Evolutionary conservation across 2,888 invertebrate species (phyloP).

Genomic region (Megaustenia siamemsis): DNA sequence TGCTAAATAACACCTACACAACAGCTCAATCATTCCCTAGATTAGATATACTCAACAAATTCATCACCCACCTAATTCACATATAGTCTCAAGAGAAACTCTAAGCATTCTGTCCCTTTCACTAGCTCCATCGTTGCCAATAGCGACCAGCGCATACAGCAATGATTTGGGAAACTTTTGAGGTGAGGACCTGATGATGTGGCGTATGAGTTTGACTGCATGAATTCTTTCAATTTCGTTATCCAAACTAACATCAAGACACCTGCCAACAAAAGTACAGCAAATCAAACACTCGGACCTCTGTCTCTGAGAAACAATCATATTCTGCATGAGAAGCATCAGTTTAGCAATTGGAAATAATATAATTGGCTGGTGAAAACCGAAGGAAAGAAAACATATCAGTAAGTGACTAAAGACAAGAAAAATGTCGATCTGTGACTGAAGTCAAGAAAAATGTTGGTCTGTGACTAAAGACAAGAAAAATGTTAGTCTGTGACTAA

Average conservation of each 20-base stretch:
- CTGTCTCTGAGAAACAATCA: no score
- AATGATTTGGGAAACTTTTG: constrained; percentile 87
- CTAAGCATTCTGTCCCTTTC: constrained; percentile 91
- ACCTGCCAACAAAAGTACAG: constrained; percentile 82
- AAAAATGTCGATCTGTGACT: no score
- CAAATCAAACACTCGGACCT: no score
- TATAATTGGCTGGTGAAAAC: no score
- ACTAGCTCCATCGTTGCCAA: constrained; percentile 89
- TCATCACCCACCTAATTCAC: constrained; percentile 87
- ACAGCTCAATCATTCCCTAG: neutral
- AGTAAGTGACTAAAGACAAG: no score
- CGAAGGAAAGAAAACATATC: no score
- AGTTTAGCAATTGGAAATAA: no score
- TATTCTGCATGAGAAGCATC: no score
- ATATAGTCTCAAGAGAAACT: constrained; percentile 91
- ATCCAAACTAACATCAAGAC: constrained; percentile 92
- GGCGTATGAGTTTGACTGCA: constrained; percentile 90
- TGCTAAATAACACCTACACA: neutral
- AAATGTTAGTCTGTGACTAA: no score
- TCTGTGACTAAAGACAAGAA: no score
- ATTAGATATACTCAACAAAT: neutral
- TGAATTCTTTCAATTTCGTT: constrained; percentile 91
- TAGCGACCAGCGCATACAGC: constrained; percentile 89
- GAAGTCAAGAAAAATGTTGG: no score
- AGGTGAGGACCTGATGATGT: constrained; percentile 85